Conservation (phyloP, 1,140 invertebrate genomes). For the Trachelipus rathkii region DNA sequence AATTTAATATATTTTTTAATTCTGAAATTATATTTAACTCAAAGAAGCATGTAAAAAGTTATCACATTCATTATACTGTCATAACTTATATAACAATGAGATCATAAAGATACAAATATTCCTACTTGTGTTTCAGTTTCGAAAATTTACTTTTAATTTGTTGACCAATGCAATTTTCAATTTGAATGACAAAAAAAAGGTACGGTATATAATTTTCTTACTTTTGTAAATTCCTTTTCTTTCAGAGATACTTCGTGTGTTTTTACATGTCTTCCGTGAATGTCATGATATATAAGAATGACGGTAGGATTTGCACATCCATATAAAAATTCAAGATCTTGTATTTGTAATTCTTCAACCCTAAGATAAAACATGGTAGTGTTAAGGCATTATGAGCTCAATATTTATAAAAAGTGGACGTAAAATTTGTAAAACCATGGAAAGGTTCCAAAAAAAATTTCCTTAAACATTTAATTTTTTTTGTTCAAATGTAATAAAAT, state of each 20-base stretch:
- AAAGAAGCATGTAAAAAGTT: too few species aligned
- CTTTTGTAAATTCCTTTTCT: conserved; percentile 92
- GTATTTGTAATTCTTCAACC: conserved; percentile 90
- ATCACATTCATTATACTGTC: too few species aligned
- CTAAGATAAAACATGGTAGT: conserved; percentile 57
- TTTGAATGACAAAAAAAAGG: not conserved
- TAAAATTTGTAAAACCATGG: not conserved
- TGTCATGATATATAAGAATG: conserved; percentile 93
- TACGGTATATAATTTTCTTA: conserved; percentile 54
- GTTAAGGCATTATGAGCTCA: too few species aligned
- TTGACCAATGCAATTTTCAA: not conserved
- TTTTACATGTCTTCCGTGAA: conserved; percentile 89
- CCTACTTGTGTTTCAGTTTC: too few species aligned
- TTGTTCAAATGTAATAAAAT: conserved; percentile 9
- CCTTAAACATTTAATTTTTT: not conserved
- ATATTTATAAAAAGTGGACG: not conserved
- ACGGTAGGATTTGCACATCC: conserved; percentile 90
- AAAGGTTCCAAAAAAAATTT: not conserved
- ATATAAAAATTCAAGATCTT: conserved; percentile 92
- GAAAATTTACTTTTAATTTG: too few species aligned
- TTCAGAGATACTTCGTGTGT: conserved; percentile 91
- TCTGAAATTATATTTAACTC: too few species aligned
- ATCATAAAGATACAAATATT: too few species aligned
- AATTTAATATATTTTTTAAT: too few species aligned
- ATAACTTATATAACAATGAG: too few species aligned